Evolutionary conservation across 2,888 invertebrate species (phyloP).

Genomic region (Diadegma fenestrale): DNA sequence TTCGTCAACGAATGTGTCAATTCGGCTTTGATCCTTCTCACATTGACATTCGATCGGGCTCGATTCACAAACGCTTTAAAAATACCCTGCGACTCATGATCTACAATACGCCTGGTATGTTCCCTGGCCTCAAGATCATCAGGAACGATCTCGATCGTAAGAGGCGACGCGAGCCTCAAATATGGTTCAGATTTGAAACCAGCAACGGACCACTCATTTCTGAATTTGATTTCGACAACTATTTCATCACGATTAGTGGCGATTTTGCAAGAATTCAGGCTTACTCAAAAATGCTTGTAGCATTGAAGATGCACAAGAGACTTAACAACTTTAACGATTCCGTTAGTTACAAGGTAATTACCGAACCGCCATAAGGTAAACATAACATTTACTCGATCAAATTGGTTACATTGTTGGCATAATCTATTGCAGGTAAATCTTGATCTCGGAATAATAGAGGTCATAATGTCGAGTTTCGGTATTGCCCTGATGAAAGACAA

Average conservation of each 20-base stretch:
- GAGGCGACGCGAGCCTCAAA: constrained; percentile 71
- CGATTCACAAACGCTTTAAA: constrained; percentile 73
- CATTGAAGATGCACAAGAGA: constrained; percentile 73
- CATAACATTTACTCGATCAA: no score
- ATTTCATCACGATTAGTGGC: constrained; percentile 71
- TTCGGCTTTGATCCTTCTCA: constrained; percentile 73
- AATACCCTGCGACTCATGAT: constrained; percentile 71
- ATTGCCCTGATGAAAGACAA: constrained; percentile 71
- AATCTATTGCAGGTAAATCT: constrained; percentile 68
- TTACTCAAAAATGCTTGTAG: constrained; percentile 73
- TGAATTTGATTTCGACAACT: constrained; percentile 75
- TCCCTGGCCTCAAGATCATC: constrained; percentile 72
- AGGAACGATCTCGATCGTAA: constrained; percentile 74
- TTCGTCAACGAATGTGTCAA: constrained; percentile 73
- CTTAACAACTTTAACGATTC: constrained; percentile 73
- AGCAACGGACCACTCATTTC: constrained; percentile 66
- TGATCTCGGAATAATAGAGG: constrained; percentile 72
- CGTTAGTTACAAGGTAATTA: constrained; percentile 71
- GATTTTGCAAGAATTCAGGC: constrained; percentile 72
- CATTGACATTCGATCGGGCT: constrained; percentile 62
- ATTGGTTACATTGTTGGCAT: no score
- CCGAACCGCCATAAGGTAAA: background rate
- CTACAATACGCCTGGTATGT: constrained; percentile 73
- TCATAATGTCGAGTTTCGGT: constrained; percentile 73
- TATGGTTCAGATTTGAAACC: constrained; percentile 71